Evolutionary conservation across 2,888 invertebrate species (phyloP).

Genomic region (Sinopyrophorus schimmeli): DNA sequence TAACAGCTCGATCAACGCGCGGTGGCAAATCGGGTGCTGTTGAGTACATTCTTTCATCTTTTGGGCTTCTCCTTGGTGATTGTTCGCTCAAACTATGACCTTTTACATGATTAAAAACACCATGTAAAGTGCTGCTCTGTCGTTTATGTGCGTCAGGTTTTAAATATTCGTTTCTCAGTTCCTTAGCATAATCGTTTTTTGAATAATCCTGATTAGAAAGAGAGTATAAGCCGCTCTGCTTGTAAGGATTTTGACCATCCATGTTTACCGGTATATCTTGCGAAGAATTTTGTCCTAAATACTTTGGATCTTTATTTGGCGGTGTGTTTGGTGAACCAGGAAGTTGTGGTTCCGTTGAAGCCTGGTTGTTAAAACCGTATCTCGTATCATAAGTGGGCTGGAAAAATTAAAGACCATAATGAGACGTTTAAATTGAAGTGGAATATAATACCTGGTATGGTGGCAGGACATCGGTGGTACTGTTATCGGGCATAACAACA

Average conservation of each 20-base stretch:
- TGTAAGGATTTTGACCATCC: constrained; percentile 43
- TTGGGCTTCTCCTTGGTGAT: constrained; percentile 42
- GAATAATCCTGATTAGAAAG: constrained; percentile 35
- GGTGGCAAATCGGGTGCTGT: constrained; percentile 83
- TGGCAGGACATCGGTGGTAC: constrained; percentile 74
- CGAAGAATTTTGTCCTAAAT: constrained; percentile 44
- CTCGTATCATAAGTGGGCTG: constrained; percentile 53
- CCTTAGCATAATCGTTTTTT: constrained; percentile 33
- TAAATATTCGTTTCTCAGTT: constrained; percentile 12
- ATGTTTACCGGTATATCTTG: constrained; percentile 46
- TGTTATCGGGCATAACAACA: constrained; percentile 89
- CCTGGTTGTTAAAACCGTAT: constrained; percentile 49
- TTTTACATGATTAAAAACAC: constrained; percentile 47
- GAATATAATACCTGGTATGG: constrained; percentile 73
- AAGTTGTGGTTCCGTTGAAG: constrained; percentile 36
- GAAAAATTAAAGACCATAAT: constrained; percentile 1
- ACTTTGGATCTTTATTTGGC: constrained; percentile 47
- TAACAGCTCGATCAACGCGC: constrained; percentile 74
- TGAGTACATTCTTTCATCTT: constrained; percentile 51
- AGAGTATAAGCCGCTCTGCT: constrained; percentile 39
- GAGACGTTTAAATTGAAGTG: neutral
- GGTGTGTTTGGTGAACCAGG: constrained; percentile 39
- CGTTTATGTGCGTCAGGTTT: constrained; percentile 47
- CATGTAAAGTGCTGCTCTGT: constrained; percentile 52
- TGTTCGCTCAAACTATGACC: constrained; percentile 48